Conservation (phyloP, 2,888 invertebrate species). For the Rotaria socialis region DNA sequence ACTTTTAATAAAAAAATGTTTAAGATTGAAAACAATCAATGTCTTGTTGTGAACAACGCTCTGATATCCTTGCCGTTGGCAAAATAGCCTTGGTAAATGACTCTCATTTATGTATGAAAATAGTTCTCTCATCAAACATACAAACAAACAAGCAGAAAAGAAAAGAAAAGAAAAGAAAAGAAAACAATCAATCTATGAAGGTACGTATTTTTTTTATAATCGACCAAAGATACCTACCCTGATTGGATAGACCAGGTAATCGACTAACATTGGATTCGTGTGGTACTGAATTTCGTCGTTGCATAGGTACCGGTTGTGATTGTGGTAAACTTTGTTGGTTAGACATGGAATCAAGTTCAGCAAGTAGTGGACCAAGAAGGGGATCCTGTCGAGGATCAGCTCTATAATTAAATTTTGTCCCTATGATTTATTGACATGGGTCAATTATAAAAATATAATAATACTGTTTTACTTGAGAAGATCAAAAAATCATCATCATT, state of each 20-base stretch:
- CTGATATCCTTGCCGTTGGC: not conserved
- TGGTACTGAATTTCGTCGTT: not conserved
- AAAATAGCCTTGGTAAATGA: not conserved
- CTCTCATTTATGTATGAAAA: not conserved
- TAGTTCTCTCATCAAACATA: not conserved
- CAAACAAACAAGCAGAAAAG: not conserved
- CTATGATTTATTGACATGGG: not conserved
- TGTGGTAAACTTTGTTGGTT: not conserved
- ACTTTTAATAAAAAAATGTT: not conserved
- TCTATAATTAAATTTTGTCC: not conserved
- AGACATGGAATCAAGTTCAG: not conserved
- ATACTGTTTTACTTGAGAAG: not conserved
- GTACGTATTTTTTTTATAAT: not conserved
- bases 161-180: not conserved
- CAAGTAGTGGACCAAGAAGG: constrained; percentile 23
- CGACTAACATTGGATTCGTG: not conserved
- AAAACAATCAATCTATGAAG: not conserved
- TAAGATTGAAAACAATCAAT: not conserved
- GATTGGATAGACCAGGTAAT: not conserved
- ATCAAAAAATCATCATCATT: not conserved
- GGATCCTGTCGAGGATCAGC: constrained; percentile 27
- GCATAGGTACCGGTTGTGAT: not conserved
- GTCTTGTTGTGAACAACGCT: not conserved
- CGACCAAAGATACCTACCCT: not conserved
- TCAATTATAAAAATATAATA: not conserved